Percentiles rank a stretch among this genome's conserved stretches.
These are phyloP conservation scores for Okamejei kenojei DNA, from an alignment of 2,797 vertebrate genomes.

Conservation along the genomic window DNA sequence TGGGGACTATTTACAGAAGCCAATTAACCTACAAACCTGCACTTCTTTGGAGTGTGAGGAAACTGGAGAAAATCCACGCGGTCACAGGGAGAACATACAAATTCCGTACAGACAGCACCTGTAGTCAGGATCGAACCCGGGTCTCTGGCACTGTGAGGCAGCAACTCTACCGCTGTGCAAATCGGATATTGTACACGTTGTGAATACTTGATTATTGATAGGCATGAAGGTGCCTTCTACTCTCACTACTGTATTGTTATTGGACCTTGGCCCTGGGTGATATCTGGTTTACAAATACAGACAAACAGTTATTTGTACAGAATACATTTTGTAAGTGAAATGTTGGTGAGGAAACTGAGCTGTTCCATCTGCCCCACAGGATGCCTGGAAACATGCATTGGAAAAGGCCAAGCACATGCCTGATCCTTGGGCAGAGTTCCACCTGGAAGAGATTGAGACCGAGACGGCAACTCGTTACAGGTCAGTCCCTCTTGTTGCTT, in stretches of 20 bases:
- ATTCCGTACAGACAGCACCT: no score
- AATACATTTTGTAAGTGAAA: neutral
- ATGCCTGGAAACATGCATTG: constrained; percentile 84
- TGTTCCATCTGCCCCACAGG: constrained; percentile 56
- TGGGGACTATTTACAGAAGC: no score
- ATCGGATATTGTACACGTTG: neutral
- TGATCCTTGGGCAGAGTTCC: constrained; percentile 95
- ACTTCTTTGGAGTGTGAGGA: no score
- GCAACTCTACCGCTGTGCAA: neutral
- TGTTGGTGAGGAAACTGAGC: neutral
- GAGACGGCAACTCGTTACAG: constrained; percentile 83
- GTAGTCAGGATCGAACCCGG: no score
- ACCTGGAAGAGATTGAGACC: constrained; percentile 78
- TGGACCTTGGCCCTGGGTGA: neutral
- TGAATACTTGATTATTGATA: neutral
- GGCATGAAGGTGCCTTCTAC: neutral
- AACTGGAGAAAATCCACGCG: no score
- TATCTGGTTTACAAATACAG: neutral
- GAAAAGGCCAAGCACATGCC: constrained; percentile 90
- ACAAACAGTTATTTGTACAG: neutral
- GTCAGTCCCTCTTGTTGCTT: constrained; percentile 51
- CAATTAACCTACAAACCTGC: no score
- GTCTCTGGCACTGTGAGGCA: no score
- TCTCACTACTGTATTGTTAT: neutral
- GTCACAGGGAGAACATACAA: no score